phyloP scores from a whole-genome alignment of 2,113 vertebrate genomes.

The Platichthys stellatus region DNA sequence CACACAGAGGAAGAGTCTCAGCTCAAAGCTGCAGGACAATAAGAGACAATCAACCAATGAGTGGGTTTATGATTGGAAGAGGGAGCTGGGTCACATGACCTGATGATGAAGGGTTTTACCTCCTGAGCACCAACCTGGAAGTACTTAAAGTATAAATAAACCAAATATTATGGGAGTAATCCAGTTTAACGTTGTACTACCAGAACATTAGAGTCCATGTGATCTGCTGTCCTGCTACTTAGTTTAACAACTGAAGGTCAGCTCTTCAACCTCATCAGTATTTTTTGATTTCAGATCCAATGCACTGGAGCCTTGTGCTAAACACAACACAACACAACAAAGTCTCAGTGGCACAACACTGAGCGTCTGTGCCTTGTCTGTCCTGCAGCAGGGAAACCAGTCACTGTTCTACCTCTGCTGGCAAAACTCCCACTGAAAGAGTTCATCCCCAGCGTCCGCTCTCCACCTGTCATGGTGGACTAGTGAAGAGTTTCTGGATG shows the following conservation, averaged over 20 bases:
- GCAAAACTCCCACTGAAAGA: background rate
- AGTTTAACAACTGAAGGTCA: background rate
- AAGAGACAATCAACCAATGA: background rate
- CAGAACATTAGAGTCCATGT: no score
- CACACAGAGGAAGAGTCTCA: no score
- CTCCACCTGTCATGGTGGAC: background rate
- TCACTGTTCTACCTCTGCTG: background rate
- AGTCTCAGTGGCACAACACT: background rate
- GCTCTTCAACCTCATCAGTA: background rate
- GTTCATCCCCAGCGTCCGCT: background rate
- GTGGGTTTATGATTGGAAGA: background rate
- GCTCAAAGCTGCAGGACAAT: background rate
- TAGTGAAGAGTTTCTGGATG: background rate
- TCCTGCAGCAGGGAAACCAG: constrained; percentile 14
- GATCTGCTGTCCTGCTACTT: no score
- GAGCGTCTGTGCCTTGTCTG: background rate
- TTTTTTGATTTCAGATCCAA: background rate
- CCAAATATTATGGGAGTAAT: background rate
- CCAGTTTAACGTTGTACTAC: background rate
- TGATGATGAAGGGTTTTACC: background rate
- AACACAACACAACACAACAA: background rate
- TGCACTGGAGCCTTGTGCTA: background rate
- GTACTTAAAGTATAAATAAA: no score
- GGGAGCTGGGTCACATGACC: constrained; percentile 6
- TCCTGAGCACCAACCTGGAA: background rate